Evolutionary conservation across 2,888 invertebrate genomes (phyloP).

Genomic region (Oasisia sp.): DNA sequence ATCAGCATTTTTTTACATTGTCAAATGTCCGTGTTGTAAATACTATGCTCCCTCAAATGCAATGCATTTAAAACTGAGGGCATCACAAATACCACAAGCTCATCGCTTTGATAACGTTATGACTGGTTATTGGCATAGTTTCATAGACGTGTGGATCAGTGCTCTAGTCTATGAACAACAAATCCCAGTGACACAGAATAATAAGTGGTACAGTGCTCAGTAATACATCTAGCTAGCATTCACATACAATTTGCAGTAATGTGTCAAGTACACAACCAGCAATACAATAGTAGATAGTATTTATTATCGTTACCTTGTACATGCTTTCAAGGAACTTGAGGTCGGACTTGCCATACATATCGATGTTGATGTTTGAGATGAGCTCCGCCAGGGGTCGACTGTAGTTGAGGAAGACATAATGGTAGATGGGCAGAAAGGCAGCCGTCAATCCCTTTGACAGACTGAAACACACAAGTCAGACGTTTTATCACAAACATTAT

Average conservation of each 20-base stretch:
- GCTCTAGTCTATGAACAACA: neutral
- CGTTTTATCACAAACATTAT: neutral
- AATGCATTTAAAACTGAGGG: too few species aligned
- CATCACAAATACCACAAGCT: too few species aligned
- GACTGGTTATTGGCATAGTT: too few species aligned
- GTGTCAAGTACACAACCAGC: neutral
- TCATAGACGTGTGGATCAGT: too few species aligned
- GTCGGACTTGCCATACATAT: slow-evolving; percentile 59
- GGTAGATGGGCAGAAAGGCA: slow-evolving; percentile 57
- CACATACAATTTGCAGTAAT: neutral
- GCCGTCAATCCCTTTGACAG: slow-evolving; percentile 51
- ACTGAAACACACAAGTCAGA: slow-evolving; percentile 43
- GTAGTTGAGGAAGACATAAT: slow-evolving; percentile 56
- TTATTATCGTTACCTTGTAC: slow-evolving; percentile 50
- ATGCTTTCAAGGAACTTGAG: slow-evolving; percentile 58
- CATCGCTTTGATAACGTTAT: too few species aligned
- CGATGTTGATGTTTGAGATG: slow-evolving; percentile 51
- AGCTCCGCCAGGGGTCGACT: slow-evolving; percentile 51
- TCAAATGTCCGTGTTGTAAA: too few species aligned
- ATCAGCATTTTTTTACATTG: too few species aligned
- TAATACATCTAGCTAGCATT: neutral
- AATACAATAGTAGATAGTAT: neutral
- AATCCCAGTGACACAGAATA: neutral
- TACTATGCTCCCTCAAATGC: too few species aligned
- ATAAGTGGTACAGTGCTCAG: too few species aligned